Evolutionary conservation across 2,797 vertebrate species (phyloP).

Genomic region (Gallinago solitaria): DNA sequence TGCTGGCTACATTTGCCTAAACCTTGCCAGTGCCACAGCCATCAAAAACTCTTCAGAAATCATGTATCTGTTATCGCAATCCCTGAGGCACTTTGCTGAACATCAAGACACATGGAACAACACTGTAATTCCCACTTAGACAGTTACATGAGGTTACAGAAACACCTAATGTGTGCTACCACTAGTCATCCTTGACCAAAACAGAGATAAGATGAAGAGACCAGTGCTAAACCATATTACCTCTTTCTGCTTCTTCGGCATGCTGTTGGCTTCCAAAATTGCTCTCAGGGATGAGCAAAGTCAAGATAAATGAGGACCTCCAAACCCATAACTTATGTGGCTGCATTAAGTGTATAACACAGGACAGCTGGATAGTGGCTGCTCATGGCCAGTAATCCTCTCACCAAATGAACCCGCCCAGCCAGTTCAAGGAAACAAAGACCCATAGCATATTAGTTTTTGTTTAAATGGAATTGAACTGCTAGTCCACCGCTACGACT

Average conservation of each 20-base stretch:
- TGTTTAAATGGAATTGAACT: not conserved
- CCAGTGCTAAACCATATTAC: not conserved
- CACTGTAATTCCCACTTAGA: not conserved
- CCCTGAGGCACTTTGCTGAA: not conserved
- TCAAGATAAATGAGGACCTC: not conserved
- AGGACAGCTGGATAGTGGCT: accelerated
- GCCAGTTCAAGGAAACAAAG: not conserved
- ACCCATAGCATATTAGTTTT: not conserved
- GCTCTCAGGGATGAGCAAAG: not conserved
- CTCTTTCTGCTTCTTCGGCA: not conserved
- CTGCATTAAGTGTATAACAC: not conserved
- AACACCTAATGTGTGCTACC: accelerated
- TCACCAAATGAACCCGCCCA: not conserved
- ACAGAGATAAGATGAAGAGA: not conserved
- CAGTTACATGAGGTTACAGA: not conserved
- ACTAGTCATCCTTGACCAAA: not conserved
- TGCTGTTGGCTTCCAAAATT: not conserved
- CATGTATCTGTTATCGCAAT: accelerated
- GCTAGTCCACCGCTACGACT: not conserved
- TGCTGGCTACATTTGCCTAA: not conserved
- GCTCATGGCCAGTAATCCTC: not conserved
- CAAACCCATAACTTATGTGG: not conserved
- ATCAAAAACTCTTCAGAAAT: not conserved
- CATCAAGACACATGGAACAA: not conserved
- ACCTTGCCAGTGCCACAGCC: not conserved